Evolutionary conservation across 1,140 invertebrate species (phyloP).

Genomic region (Parapsyche elsis): DNA sequence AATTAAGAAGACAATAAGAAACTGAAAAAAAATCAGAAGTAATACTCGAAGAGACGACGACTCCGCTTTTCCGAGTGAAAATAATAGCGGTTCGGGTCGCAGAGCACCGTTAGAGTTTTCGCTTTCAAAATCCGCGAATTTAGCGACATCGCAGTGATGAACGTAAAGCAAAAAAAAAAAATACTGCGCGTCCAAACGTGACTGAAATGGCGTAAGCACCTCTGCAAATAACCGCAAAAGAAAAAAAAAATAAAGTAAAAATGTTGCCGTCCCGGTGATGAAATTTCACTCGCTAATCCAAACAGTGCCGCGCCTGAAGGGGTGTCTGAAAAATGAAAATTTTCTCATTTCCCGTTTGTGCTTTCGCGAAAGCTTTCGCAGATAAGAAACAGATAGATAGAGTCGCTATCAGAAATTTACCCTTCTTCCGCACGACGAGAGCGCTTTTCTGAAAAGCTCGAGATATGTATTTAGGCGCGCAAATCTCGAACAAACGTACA

Average conservation of each 20-base stretch:
- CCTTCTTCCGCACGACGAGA: slow-evolving; percentile 13
- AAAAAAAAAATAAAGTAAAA: neutral
- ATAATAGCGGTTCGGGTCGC: slow-evolving; percentile 29
- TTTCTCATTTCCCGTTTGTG: slow-evolving; percentile 19
- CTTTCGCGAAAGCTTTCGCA: neutral
- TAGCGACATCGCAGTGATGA: neutral
- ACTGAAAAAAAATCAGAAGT: slow-evolving; percentile 29
- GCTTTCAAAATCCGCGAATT: neutral
- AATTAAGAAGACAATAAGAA: slow-evolving; percentile 39
- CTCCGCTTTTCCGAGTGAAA: slow-evolving; percentile 32
- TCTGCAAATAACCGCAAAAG: neutral
- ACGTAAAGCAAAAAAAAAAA: neutral
- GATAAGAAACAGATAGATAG: slow-evolving; percentile 8
- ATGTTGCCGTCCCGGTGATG: neutral
- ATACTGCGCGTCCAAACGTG: neutral
- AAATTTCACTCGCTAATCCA: slow-evolving; percentile 32
- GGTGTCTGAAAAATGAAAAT: slow-evolving; percentile 20
- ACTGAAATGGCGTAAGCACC: neutral
- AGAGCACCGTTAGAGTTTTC: neutral
- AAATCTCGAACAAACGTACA: neutral
- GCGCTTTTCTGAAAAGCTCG: neutral
- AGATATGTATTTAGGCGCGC: neutral
- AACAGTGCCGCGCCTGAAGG: slow-evolving; percentile 1
- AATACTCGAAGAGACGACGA: slow-evolving; percentile 35
- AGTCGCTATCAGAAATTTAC: slow-evolving; percentile 25